These are phyloP conservation scores for Diprion similis DNA, from an alignment of 1,140 invertebrate species.

Conservation along the genomic window DNA sequence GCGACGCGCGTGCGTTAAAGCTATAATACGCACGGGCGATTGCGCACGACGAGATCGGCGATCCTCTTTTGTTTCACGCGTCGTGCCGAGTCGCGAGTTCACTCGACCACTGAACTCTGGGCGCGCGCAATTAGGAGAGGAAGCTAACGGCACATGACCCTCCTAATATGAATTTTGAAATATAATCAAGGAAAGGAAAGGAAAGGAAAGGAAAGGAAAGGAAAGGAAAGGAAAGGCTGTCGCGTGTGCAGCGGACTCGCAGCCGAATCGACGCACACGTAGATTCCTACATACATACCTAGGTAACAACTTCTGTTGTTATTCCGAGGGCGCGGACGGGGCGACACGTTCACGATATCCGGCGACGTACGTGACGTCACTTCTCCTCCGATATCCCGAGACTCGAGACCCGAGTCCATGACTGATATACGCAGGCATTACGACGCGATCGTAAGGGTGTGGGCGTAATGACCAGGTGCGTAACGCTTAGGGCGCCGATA, in stretches of 20 bases:
- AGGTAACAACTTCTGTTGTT: background rate
- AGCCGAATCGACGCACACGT: no score
- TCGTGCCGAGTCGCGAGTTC: background rate
- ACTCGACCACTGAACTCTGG: background rate
- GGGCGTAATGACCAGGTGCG: no score
- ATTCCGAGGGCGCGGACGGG: conserved; percentile 1
- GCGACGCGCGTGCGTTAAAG: background rate
- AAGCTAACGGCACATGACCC: conserved; percentile 4
- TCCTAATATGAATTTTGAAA: conserved; percentile 2
- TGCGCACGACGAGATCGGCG: no score
- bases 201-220: no score
- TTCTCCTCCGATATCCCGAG: background rate
- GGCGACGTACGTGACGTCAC: conserved; percentile 1
- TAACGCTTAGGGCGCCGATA: no score
- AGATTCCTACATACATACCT: background rate
- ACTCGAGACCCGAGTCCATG: background rate
- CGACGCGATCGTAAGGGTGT: background rate
- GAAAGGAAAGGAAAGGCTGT: no score
- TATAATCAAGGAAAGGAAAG: background rate
- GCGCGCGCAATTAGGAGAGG: background rate
- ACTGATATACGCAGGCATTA: background rate
- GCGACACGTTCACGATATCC: conserved; percentile 4
- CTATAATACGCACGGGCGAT: background rate
- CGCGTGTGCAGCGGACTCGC: no score
- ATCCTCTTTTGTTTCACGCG: background rate